Conservation (phyloP, 2,888 invertebrate genomes). For the Eubasilissa splendida region DNA sequence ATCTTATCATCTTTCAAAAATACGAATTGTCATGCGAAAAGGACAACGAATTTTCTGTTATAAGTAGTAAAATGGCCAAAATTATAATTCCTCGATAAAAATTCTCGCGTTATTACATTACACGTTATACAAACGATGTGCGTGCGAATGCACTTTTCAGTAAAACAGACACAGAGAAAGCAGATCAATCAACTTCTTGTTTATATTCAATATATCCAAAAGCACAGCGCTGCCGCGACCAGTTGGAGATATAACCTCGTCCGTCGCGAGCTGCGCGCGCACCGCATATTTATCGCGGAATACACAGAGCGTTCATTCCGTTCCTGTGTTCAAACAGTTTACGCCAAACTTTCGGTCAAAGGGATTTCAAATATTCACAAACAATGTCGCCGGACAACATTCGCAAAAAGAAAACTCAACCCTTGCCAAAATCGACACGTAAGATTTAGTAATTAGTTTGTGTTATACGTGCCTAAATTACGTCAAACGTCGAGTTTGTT, state of each 20-base stretch:
- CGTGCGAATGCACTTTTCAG: too few relatives aligned
- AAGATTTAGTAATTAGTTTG: conserved; percentile 1
- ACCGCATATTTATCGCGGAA: neutral
- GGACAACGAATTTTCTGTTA: too few relatives aligned
- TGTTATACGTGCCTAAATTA: neutral
- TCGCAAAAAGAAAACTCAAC: conserved; percentile 2
- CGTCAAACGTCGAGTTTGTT: neutral
- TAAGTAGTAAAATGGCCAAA: too few relatives aligned
- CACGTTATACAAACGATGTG: too few relatives aligned
- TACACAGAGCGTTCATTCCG: neutral
- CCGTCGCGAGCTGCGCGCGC: conserved; percentile 9
- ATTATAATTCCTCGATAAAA: too few relatives aligned
- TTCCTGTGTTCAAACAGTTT: neutral
- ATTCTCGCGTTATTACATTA: too few relatives aligned
- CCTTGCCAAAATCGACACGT: neutral
- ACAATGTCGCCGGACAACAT: conserved; percentile 21
- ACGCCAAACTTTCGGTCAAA: neutral
- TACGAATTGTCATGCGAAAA: too few relatives aligned
- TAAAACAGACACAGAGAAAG: too few relatives aligned
- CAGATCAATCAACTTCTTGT: too few relatives aligned
- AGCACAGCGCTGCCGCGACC: conserved; percentile 61
- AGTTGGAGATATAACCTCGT: conserved; percentile 67
- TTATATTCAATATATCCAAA: neutral
- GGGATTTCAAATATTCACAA: neutral
- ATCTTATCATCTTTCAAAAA: too few relatives aligned